Conservation (phyloP, 2,797 vertebrate genomes). For the Fundulus diaphanus region DNA sequence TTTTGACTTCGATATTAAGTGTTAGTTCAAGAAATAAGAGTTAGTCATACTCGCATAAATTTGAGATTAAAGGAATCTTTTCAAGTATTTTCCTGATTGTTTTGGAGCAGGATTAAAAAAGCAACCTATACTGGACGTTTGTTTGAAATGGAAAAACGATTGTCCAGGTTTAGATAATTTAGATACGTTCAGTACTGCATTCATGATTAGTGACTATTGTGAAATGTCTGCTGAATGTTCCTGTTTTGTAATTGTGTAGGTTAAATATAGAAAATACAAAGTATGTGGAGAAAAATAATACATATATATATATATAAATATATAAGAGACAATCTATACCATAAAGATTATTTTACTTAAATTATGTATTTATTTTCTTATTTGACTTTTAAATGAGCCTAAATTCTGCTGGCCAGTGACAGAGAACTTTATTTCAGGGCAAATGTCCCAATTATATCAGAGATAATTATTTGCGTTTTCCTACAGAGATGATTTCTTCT, state of each 20-base stretch:
- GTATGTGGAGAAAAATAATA: slow-evolving; percentile 55
- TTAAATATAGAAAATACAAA: slow-evolving; percentile 56
- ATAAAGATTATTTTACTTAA: slow-evolving; percentile 75
- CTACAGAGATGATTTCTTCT: slow-evolving; percentile 37
- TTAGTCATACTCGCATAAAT: slow-evolving; percentile 44
- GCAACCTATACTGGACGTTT: slow-evolving; percentile 49
- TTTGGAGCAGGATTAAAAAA: slow-evolving; percentile 31
- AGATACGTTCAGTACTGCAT: slow-evolving; percentile 52
- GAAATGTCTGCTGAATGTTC: slow-evolving; percentile 72
- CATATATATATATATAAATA: slow-evolving; percentile 51
- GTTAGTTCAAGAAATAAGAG: slow-evolving; percentile 45
- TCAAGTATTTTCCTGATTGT: slow-evolving; percentile 51
- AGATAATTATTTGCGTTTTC: slow-evolving; percentile 43
- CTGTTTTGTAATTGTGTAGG: slow-evolving; percentile 65
- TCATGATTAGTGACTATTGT: slow-evolving; percentile 60
- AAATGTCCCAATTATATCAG: slow-evolving; percentile 45
- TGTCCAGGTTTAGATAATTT: slow-evolving; percentile 56
- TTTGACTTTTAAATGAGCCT: slow-evolving; percentile 72
- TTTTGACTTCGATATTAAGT: slow-evolving; percentile 38
- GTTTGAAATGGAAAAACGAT: slow-evolving; percentile 48
- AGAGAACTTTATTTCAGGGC: slow-evolving; percentile 66
- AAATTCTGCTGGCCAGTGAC: slow-evolving; percentile 83
- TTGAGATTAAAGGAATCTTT: slow-evolving; percentile 56
- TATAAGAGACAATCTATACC: slow-evolving; percentile 81
- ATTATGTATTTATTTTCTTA: slow-evolving; percentile 83